These are phyloP conservation scores for Epinotia bilunana DNA, from an alignment of 2,888 invertebrate genomes.

Conservation along the genomic window DNA sequence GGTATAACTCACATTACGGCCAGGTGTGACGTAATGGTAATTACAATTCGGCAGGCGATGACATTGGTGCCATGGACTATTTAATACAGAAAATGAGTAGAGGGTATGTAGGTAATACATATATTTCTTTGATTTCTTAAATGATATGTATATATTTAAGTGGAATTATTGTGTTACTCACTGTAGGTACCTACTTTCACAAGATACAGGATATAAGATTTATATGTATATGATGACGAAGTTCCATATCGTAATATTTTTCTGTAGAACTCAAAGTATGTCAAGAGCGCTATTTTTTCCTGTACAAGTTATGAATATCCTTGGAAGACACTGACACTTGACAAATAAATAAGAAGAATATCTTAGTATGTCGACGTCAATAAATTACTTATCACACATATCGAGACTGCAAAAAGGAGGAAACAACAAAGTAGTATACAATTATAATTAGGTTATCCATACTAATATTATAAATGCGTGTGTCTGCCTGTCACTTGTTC, in stretches of 20 bases:
- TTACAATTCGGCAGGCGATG: no score
- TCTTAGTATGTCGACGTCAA: constrained; percentile 18
- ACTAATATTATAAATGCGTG: no score
- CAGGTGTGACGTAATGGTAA: no score
- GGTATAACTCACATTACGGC: no score
- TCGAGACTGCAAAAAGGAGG: constrained; percentile 8
- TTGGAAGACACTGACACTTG: constrained; percentile 47
- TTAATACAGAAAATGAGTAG: no score
- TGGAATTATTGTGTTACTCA: background rate
- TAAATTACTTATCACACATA: constrained; percentile 17
- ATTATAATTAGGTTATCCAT: background rate
- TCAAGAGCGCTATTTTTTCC: constrained; percentile 44
- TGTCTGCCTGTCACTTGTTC: no score
- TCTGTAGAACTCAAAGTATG: constrained; percentile 32
- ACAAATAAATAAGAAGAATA: constrained; percentile 48
- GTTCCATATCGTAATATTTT: constrained; percentile 17
- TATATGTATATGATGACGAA: constrained; percentile 18
- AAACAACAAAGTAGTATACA: constrained; percentile 22
- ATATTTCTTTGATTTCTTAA: no score
- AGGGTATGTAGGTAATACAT: no score
- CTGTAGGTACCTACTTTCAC: background rate
- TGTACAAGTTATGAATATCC: constrained; percentile 35
- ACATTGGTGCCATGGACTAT: no score
- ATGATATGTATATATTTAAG: no score
- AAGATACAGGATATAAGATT: background rate